Percentiles rank a stretch among this genome's conserved stretches.
phyloP scores from a whole-genome alignment of 1,140 invertebrate species.

The Panagrolaimus sp. region DNA sequence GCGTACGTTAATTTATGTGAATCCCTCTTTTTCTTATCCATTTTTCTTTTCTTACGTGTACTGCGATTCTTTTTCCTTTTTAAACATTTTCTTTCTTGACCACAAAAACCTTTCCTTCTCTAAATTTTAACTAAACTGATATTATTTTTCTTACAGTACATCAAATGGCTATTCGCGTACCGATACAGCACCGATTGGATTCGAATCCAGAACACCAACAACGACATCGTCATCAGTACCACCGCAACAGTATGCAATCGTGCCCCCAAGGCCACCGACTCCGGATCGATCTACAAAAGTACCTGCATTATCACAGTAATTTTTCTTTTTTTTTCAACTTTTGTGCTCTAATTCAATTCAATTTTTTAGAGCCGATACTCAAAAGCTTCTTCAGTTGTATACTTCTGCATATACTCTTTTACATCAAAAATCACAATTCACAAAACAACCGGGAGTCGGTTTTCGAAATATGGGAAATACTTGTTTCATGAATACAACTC shows the following conservation, averaged over 20 bases:
- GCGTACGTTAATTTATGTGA: background rate
- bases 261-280: slow-evolving; percentile 11
- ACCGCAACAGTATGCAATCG: background rate
- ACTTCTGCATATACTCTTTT: background rate
- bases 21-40: background rate
- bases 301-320: slow-evolving; percentile 5
- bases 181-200: background rate
- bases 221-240: background rate
- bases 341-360: background rate
- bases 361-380: slow-evolving; percentile 58
- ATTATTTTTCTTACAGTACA: background rate
- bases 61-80: background rate
- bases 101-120: too few relatives aligned
- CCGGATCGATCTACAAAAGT: slow-evolving; percentile 20
- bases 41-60: background rate
- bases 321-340: background rate
- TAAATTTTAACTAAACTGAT: background rate
- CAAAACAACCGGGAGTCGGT: slow-evolving; percentile 60
- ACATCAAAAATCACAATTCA: background rate
- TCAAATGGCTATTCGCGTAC: slow-evolving; percentile 9
- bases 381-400: background rate
- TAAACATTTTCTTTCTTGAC: too few relatives aligned
- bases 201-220: background rate
- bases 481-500: slow-evolving; percentile 81
- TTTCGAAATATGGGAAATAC: slow-evolving; percentile 79